These are phyloP conservation scores for Chlamydotis undulata DNA, from an alignment of 2,113 vertebrate species.

Conservation along the genomic window DNA sequence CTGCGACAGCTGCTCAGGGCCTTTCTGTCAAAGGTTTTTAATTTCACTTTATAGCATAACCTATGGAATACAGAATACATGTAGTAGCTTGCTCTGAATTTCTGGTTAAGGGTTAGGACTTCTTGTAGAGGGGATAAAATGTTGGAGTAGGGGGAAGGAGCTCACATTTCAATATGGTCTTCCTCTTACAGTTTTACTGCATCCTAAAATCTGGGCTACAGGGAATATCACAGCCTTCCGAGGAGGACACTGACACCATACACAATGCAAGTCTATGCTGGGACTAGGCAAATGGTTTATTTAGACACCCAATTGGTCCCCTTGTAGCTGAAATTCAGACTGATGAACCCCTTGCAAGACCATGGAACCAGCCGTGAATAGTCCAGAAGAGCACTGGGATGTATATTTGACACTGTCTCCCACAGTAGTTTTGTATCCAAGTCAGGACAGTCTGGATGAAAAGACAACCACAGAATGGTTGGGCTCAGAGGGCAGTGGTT, in stretches of 20 bases:
- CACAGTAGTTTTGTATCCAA: not conserved
- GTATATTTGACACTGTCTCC: not conserved
- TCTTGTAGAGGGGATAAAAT: not conserved
- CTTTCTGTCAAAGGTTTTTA: conserved; percentile 3
- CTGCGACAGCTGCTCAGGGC: not conserved
- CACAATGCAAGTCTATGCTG: not conserved
- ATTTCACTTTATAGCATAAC: not conserved
- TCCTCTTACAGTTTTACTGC: not conserved
- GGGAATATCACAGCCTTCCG: not conserved
- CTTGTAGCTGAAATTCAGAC: not conserved
- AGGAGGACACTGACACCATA: not conserved
- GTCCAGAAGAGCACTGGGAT: not conserved
- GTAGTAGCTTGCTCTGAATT: not conserved
- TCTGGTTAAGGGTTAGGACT: not conserved
- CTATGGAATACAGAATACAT: not conserved
- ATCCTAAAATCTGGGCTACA: not conserved
- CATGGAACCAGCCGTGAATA: not conserved
- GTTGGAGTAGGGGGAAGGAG: not conserved
- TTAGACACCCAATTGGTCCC: not conserved
- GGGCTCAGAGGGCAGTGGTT: not conserved
- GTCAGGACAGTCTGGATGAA: not conserved
- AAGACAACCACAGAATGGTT: not conserved
- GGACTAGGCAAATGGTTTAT: not conserved
- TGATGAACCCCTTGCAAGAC: not conserved
- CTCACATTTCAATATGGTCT: not conserved